Base-by-base conservation (phyloP, 2,888 invertebrate species). In the Baccha elongata region DNA sequence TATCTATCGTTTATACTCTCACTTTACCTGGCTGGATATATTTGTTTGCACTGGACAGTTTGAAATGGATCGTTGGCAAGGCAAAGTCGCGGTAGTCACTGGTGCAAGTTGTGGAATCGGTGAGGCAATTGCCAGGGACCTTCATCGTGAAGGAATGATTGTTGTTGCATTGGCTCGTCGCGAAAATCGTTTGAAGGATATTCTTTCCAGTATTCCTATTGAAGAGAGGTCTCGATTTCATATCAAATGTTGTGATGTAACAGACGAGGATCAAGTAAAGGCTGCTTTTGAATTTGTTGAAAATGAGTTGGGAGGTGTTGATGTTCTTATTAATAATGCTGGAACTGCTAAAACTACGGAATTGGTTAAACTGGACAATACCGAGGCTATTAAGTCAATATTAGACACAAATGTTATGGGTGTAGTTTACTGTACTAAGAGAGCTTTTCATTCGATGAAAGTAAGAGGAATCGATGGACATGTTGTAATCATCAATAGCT, bases 71-170 rank as follows among this genome's bases (percentile, higher is more conserved):
- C 91, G 92, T 26, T 93, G 93, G 93, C 79, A 84, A 1, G 92
- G 92, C 29, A 92, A 92, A 86, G 91, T 92, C 0, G 93, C 93
- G 0, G 90, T 93, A 23, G 93, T 93, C 65, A 93, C 93, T 0
- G 93, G 93, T 7, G 93, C 92, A 3, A 93, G 93, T 87, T 89
- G 91, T 0, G 93, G 93, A 0, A 93, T 93, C 65, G 93, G 92
- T 13, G 91, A 91, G 4, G 90, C 89, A 1, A 89, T 91, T 29
- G 88, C 88, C 1, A 86, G 86, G 50, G 87, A 88, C 23, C 86
- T 92, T 10, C 90, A 90, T 1, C 86, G 88, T 52, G 87, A 88
- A 23, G 93, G 92, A 8, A 85, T 93, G 85, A 90, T 90, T 52
- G 93, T 93, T 1, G 89, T 92, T 1, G 92, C 91, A 1, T 88